Base-by-base conservation (phyloP, 1,140 invertebrate species). In the Whitmania pigra region DNA sequence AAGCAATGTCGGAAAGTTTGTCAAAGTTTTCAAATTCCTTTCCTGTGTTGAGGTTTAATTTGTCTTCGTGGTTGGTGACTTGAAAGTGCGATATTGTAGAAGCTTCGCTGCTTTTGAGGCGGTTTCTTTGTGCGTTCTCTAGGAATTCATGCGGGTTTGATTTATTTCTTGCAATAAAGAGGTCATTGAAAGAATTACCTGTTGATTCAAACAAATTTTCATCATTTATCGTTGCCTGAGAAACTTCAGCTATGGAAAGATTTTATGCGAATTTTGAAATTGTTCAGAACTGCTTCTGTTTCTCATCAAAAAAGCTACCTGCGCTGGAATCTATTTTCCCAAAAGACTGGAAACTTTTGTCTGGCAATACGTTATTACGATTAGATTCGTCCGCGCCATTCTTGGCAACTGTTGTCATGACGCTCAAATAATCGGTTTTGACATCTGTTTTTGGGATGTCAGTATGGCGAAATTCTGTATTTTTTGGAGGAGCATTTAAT, bases 241-340 rank as follows among this genome's bases (percentile, higher is more conserved):
- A 63, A 13, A 63, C 22, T 15, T 7, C 22, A 63, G 31, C 6
- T 57, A 9, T 57, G 20, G 9, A 57, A n/a, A 2, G 25, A n/a
- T n/a, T 25, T 63, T 25, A 63, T 63, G 29, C 11, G 22, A 63
- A 63, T 63, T 31, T 7, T 63, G 29, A 63, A 25, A 4, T 13
- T 63, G 18, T 13, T 63, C 11, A 60, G 20, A 57, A 57, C 25
- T n/a, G 25, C 20, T 5, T 25, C 20, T n/a, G 20, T 57, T 25
- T 57, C 54, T 57, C 25, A 57, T 57, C 20, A 57, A 57, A 57
- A 57, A 57, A 57, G 25, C 54, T 57, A 57, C 25, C 54, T 57
- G 20, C 5, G 54, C 54, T 25, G 2, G 54, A 20, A n/a, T 2
- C 20, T 25, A 25, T 57, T 3, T n/a, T 9, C 54, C 5, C 25